Conservation (phyloP, 2,888 invertebrate genomes). For the Stenchaetothrips biformis region DNA sequence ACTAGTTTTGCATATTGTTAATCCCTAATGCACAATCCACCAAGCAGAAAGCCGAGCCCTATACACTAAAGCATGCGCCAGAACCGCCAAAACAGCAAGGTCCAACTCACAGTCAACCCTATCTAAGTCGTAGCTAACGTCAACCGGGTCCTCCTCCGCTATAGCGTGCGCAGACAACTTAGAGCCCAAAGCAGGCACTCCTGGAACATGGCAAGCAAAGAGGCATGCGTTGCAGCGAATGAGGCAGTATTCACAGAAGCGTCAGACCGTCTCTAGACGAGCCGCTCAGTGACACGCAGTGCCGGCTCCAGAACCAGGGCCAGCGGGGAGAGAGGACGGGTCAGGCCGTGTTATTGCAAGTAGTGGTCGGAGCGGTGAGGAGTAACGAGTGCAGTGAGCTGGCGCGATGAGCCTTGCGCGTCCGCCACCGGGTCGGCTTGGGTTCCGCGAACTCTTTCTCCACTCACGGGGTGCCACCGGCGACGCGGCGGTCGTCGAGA, state of each 20-base stretch:
- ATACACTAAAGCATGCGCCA: background rate
- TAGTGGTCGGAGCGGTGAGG: too few relatives aligned
- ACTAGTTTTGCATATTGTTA: too few relatives aligned
- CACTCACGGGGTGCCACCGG: background rate
- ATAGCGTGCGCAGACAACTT: background rate
- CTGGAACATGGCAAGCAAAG: conserved; percentile 2
- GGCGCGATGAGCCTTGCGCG: too few relatives aligned
- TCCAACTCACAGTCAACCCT: conserved; percentile 1
- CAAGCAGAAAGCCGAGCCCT: background rate
- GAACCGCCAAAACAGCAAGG: background rate
- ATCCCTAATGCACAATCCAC: background rate
- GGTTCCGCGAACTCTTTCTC: too few relatives aligned
- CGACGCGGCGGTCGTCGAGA: background rate
- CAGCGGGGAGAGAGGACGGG: too few relatives aligned
- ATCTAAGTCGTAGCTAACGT: background rate
- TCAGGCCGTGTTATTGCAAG: too few relatives aligned
- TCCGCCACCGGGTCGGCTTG: too few relatives aligned
- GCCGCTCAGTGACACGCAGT: too few relatives aligned
- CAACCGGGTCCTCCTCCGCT: background rate
- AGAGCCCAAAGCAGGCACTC: background rate
- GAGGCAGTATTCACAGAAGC: background rate
- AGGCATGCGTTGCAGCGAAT: background rate
- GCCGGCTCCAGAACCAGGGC: too few relatives aligned
- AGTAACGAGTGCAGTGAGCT: too few relatives aligned
- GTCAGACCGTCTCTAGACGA: too few relatives aligned